Base-by-base conservation (phyloP, 2,888 invertebrate species). In the Heliconius ismenius region DNA sequence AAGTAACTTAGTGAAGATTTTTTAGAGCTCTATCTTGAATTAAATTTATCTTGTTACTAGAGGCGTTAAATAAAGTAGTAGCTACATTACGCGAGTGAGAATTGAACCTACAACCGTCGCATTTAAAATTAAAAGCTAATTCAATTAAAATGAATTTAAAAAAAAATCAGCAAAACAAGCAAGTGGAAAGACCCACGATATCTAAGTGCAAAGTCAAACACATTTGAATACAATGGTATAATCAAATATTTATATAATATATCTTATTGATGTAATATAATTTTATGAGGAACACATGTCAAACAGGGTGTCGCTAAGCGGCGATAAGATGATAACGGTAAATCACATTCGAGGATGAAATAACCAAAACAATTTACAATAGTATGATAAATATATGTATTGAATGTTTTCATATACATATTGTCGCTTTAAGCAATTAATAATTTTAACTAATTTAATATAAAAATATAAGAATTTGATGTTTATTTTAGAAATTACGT, bases 281-380 rank as follows among this genome's bases (percentile, higher is more conserved):
- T 36, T 54, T n/a, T 28, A 58, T 18, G 13, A 28, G 24, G 24
- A 9, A 58, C 32, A 70, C 6, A 70, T 70, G 54, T 54, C 13
- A 54, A 49, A 28, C 68, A 68, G 43, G 15, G 54, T 70, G 70
- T 70, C 54, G 58, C 70, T 32, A 70, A 70, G 70, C 54, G 70
- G 21, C 36, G 70, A 70, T 70, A 70, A 70, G 58, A 9, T 58
- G 58, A 70, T 58, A 70, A 70, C 32, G 15, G n/a, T 32, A 49
- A 58, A 32, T 70, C 32, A 21, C 58, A 15, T n/a, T 54, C 3
- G 32, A 13, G 32, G 10, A 69, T 58, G n/a, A 36, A 36, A 54
- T 36, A 28, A 26, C 4, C 7, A 39, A 67, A 43, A 39, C 18
- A n/a, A 21, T 18, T 2, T 65, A 65, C n/a, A 24, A n/a, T 26